A percentile compares a stretch with the other conserved stretches of the same genome.
Evolutionary conservation across 53 echinoderm and acorn worm genomes (phyloP).

Genomic region (Patiria pectinifera): DNA sequence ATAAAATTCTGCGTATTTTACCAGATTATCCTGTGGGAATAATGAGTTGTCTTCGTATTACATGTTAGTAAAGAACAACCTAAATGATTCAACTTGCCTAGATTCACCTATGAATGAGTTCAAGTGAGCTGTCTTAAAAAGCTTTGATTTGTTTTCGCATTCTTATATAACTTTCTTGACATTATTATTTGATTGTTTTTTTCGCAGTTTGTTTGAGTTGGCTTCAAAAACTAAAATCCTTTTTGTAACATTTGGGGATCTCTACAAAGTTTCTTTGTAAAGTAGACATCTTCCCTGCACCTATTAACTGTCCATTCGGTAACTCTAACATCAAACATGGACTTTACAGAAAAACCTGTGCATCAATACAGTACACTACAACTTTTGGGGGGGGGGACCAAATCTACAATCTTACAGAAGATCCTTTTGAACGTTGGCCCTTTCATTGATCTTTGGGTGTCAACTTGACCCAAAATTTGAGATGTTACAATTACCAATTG

Average conservation of each 20-base stretch:
- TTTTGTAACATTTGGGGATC: background rate
- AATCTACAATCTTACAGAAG: background rate
- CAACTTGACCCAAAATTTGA: background rate
- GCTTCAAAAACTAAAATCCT: too few species aligned
- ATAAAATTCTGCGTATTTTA: background rate
- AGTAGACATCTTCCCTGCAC: background rate
- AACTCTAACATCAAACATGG: background rate
- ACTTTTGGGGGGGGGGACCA: background rate
- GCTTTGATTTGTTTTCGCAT: too few species aligned
- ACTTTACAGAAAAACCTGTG: background rate
- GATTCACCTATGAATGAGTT: background rate
- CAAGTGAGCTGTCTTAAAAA: background rate
- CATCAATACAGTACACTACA: background rate
- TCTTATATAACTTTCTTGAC: too few species aligned
- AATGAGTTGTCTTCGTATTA: background rate
- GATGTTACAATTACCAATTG: background rate
- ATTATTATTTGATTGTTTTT: too few species aligned
- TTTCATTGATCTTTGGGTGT: background rate
- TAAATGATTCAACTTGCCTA: background rate
- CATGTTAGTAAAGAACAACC: background rate
- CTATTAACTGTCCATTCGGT: background rate
- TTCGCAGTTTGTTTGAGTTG: too few species aligned
- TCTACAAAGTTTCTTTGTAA: background rate
- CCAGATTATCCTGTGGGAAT: background rate
- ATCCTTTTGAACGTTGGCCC: background rate